Evolutionary conservation across 2,797 vertebrate genomes (phyloP), one percentile per base, ranked within the genome.

Genomic region (Acrossocheilus fasciatus): DNA sequence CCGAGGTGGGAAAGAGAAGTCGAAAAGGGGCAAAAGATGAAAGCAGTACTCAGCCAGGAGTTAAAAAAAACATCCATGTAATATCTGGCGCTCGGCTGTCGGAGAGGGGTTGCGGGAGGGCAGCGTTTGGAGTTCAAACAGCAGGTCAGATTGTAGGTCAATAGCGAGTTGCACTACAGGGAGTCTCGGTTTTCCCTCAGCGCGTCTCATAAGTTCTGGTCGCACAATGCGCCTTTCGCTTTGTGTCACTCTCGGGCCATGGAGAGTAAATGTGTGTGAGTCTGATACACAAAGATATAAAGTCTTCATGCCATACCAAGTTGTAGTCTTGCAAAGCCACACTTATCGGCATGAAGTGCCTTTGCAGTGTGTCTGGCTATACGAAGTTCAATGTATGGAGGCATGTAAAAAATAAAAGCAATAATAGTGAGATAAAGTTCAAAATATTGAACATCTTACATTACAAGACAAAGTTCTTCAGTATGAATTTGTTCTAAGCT

Each of bases 101-200:
- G 62, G 82, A 76, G 47, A 68, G 36, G 64, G 77, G 26, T 64
- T 72, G 59, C 12, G 5, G n/a, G 45, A 86, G 79, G 78, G 86
- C 85, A 86, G 82, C 85, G 85, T 86, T 86, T 52, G 52, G 76
- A 79, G 36, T 79, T 39, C 20, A 83, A 88, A 80, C 93, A 92
- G 91, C 2, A 30, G 92, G 94, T 92, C 92, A 92, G 89, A 84
- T 89, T 90, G 70, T 36, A 91, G 87, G 87, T 85, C 83, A 88
- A 75, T 62, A 59, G 78, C 59, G 45, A 54, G 50, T 77, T 17
- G 62, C 54, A 75, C 52, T 82, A 81, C 62, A 72, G 20, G 57
- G 77, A 84, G 18, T 76, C 70, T 47, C 23, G 20, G 59, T 84
- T 84, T 74, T 68, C 77, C 83, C 87, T 75, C 52, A 82, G 68